Percentiles rank a stretch among this genome's conserved stretches.
Conservation (phyloP, 2,888 invertebrate species). For the Tillus elongatus region DNA sequence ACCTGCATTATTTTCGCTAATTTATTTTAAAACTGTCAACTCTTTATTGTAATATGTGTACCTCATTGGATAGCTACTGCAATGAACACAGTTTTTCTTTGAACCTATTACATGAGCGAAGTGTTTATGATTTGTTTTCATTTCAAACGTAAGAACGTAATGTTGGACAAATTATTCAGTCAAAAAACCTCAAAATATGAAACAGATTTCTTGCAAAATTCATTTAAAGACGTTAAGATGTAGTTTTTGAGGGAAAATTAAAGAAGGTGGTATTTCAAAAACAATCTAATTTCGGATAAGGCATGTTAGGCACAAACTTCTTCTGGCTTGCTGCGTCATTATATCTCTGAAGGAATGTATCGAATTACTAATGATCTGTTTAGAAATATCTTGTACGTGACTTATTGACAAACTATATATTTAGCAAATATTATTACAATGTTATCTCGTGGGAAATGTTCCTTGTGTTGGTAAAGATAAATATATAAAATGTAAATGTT, state of each 20-base stretch:
- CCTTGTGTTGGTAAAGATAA: too few relatives aligned
- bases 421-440: too few relatives aligned
- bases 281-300: not conserved
- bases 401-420: too few relatives aligned
- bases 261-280: not conserved
- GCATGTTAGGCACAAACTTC: not conserved
- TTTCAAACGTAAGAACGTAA: not conserved
- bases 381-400: too few relatives aligned
- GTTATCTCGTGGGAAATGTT: too few relatives aligned
- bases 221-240: not conserved
- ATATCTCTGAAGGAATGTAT: constrained; percentile 1
- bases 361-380: too few relatives aligned
- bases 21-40: not conserved
- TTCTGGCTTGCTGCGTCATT: not conserved
- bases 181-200: not conserved
- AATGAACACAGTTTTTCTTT: not conserved
- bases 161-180: constrained; percentile 2
- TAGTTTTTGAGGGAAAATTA: not conserved
- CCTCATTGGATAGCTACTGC: constrained; percentile 2
- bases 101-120: not conserved
- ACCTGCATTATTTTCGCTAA: not conserved
- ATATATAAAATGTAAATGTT: too few relatives aligned
- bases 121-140: not conserved
- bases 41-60: not conserved
- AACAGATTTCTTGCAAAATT: not conserved